These are phyloP conservation scores for Corythaixoides concolor DNA, from an alignment of 2,113 vertebrate genomes.

Conservation along the genomic window DNA sequence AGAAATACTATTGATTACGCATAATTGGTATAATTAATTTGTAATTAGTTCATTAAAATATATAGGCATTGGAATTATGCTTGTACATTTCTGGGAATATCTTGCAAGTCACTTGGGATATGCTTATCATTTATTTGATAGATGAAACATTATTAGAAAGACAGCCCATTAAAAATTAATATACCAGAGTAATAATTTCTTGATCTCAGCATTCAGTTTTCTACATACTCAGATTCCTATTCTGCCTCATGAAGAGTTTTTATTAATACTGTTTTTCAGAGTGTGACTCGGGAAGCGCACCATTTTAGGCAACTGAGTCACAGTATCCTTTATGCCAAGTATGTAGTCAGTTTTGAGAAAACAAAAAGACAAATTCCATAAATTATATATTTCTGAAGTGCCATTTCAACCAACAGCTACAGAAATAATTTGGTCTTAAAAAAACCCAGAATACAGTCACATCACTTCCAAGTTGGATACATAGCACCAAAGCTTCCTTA, in stretches of 20 bases:
- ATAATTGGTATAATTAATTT: constrained; percentile 68
- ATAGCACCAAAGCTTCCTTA: neutral
- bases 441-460: neutral
- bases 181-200: constrained; percentile 53
- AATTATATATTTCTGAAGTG: neutral
- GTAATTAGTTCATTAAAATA: constrained; percentile 69
- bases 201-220: constrained; percentile 35
- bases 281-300: neutral
- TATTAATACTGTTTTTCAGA: neutral
- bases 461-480: neutral
- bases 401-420: neutral
- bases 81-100: constrained; percentile 68
- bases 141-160: constrained; percentile 69
- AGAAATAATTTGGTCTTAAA: neutral
- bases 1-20: constrained; percentile 61
- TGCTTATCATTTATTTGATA: constrained; percentile 63
- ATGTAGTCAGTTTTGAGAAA: neutral
- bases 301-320: neutral
- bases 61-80: constrained; percentile 62
- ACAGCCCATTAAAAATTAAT: constrained; percentile 71
- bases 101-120: constrained; percentile 53
- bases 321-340: neutral
- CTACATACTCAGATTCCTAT: neutral
- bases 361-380: neutral
- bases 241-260: constrained; percentile 23